Percentiles rank a stretch among this genome's conserved stretches.
Conservation (phyloP, 2,113 vertebrate species). For the Holacanthus passer region DNA sequence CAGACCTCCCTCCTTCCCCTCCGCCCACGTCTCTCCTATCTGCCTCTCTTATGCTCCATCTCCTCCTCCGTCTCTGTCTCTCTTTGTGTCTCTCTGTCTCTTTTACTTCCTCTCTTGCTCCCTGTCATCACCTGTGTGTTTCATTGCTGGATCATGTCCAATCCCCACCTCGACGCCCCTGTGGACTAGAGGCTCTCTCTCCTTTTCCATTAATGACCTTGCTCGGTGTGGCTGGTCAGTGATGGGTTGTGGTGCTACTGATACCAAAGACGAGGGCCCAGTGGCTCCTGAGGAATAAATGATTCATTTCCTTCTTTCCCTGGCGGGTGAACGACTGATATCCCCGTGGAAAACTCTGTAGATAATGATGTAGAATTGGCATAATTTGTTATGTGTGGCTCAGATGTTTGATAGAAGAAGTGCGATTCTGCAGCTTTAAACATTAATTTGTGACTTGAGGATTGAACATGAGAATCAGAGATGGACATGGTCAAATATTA, state of each 20-base stretch:
- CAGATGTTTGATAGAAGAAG: conserved; percentile 11
- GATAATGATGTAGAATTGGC: conserved; percentile 45
- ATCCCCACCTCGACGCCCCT: conserved; percentile 23
- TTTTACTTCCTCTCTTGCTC: conserved; percentile 17
- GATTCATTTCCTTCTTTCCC: conserved; percentile 57
- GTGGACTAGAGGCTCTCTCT: conserved; percentile 37
- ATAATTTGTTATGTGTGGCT: conserved; percentile 15
- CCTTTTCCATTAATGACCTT: conserved; percentile 60
- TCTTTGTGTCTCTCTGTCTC: conserved; percentile 19
- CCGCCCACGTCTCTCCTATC: conserved; percentile 33
- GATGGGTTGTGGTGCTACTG: conserved; percentile 28
- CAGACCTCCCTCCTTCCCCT: conserved; percentile 25
- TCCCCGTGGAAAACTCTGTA: conserved; percentile 8
- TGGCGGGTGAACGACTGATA: conserved; percentile 16
- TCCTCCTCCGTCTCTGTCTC: conserved; percentile 27
- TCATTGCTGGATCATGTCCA: conserved; percentile 56
- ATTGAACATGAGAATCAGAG: neutral
- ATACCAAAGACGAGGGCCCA: conserved; percentile 26
- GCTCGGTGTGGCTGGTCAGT: conserved; percentile 39
- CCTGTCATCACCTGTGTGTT: conserved; percentile 46
- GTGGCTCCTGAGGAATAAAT: conserved; percentile 54
- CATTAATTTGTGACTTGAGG: neutral
- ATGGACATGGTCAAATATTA: neutral
- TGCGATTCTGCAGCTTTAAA: conserved; percentile 10
- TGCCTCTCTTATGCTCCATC: conserved; percentile 34